Percentiles rank a stretch among this genome's conserved stretches.
phyloP scores from a whole-genome alignment of 2,797 vertebrate genomes.

The Chrysocyon brachyurus region DNA sequence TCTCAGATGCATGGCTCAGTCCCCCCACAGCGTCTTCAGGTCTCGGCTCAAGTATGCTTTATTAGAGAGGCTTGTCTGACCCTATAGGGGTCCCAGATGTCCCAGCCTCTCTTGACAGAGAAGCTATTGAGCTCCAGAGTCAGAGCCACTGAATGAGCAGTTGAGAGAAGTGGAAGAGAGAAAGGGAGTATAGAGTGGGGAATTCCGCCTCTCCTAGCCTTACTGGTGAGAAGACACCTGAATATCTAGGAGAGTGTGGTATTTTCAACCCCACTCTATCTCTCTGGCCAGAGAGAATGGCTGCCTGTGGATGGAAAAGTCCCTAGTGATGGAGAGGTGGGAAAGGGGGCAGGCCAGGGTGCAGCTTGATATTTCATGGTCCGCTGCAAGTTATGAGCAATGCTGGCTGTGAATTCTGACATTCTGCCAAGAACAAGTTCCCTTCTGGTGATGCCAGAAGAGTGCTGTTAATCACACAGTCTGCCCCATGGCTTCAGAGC shows the following conservation, averaged over 20 bases:
- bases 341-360: background rate
- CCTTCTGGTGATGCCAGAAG: slow-evolving; percentile 50
- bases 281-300: background rate
- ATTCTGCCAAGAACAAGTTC: slow-evolving; percentile 43
- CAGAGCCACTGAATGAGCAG: background rate
- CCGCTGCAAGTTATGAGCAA: slow-evolving; percentile 6
- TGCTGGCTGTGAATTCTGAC: slow-evolving; percentile 62
- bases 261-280: background rate
- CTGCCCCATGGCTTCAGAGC: background rate
- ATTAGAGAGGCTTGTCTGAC: background rate
- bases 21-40: background rate
- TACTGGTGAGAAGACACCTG: background rate
- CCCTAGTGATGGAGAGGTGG: background rate
- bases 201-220: background rate
- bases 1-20: background rate
- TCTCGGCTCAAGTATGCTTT: background rate
- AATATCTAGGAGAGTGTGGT: background rate
- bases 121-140: background rate
- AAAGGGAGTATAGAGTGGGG: background rate
- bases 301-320: background rate
- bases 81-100: background rate
- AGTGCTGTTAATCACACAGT: slow-evolving; percentile 58
- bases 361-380: slow-evolving; percentile 14
- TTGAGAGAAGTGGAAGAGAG: background rate
- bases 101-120: background rate